Evolutionary conservation across 2,797 vertebrate genomes (phyloP).

Genomic region (Takifugu rubripes): DNA sequence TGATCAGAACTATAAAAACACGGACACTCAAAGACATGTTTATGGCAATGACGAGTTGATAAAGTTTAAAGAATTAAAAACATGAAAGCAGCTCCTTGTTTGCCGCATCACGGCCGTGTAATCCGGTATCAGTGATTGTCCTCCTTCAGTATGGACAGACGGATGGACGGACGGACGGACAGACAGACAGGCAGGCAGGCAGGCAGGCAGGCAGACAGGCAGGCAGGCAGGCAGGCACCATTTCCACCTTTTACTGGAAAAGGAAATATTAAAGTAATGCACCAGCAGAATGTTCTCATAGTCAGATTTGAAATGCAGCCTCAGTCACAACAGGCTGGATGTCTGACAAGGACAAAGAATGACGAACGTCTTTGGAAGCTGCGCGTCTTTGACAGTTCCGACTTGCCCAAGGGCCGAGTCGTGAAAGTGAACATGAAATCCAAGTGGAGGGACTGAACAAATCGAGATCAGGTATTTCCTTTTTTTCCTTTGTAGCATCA

Average conservation of each 20-base stretch:
- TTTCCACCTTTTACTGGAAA: conserved; percentile 20
- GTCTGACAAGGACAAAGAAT: conserved; percentile 50
- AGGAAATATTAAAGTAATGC: conserved; percentile 5
- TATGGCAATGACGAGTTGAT: too few relatives aligned
- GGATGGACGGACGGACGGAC: background rate
- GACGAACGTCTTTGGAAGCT: conserved; percentile 43
- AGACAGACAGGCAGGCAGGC: too few relatives aligned
- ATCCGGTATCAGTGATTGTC: too few relatives aligned
- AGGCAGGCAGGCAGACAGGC: too few relatives aligned
- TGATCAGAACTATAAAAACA: too few relatives aligned
- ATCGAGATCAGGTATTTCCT: conserved; percentile 5
- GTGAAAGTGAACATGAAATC: conserved; percentile 33
- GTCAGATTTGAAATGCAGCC: conserved; percentile 12
- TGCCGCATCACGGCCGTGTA: too few relatives aligned
- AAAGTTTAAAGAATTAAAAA: too few relatives aligned
- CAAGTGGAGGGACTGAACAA: conserved; percentile 31
- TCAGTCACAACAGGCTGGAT: conserved; percentile 25
- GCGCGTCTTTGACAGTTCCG: conserved; percentile 16
- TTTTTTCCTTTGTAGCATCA: background rate
- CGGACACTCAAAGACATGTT: too few relatives aligned
- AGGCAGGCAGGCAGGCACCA: too few relatives aligned
- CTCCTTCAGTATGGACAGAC: conserved; percentile 42
- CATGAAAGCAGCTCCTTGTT: too few relatives aligned
- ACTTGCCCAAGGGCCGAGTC: conserved; percentile 59
- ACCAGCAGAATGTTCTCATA: background rate